Evolutionary conservation across 64 coral and sea anemone genomes (phyloP), one percentile per base, ranked within the genome.

Genomic region (Dendronephthya gigantea): DNA sequence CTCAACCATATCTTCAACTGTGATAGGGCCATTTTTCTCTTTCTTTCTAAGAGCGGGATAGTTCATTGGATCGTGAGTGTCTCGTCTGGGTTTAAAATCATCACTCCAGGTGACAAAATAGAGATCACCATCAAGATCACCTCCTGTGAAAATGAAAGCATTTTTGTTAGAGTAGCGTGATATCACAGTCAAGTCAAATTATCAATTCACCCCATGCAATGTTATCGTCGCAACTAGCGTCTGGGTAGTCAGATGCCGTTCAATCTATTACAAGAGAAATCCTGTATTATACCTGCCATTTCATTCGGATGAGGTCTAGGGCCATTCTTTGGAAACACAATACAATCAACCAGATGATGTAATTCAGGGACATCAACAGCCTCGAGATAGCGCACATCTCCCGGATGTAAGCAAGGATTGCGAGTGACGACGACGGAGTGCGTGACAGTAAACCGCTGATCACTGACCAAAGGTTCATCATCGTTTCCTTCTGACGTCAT

Each of bases 231-330:
- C n/a, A n/a, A n/a, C n/a, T n/a, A n/a, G n/a, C n/a, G n/a, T n/a
- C n/a, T n/a, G n/a, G n/a, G n/a, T n/a, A n/a, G n/a, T n/a, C n/a
- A n/a, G n/a, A n/a, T n/a, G n/a, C n/a, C n/a, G n/a, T n/a, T n/a
- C n/a, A n/a, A n/a, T n/a, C n/a, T n/a, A n/a, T n/a, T n/a, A n/a
- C n/a, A n/a, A n/a, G n/a, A n/a, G n/a, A n/a, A n/a, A n/a, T n/a
- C n/a, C n/a, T n/a, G n/a, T n/a, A n/a, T n/a, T 19, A 23, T 87
- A 90, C 88, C 88, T 39, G 83, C 68, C 88, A 90, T 90, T 72
- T 90, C 41, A 35, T 84, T 90, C 0, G 88, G 47, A 34, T 90
- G 88, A 39, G 88, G 88, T 3, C 88, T 82, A 8, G 62, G 40
- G 1, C 88, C 88, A 27, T 35, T 39, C 45, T 40, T 81, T 56